Evolutionary conservation across 2,113 vertebrate species (phyloP).

Genomic region (Gymnarchus niloticus): DNA sequence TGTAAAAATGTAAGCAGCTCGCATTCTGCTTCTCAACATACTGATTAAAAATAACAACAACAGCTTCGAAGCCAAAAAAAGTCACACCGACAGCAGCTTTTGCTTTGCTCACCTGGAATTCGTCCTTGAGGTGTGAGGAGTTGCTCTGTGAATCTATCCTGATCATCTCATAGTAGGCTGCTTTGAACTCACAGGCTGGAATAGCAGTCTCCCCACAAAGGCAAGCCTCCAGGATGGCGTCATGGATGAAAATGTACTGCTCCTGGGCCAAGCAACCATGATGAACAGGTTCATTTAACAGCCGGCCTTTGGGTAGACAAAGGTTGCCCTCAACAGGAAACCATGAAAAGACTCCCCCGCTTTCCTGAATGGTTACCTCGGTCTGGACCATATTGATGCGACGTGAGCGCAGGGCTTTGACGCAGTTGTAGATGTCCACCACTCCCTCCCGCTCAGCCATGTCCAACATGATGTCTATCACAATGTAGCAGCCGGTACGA

Average conservation of each 20-base stretch:
- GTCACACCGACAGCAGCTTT: neutral
- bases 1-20: neutral
- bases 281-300: neutral
- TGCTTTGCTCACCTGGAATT: constrained; percentile 81
- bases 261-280: constrained; percentile 70
- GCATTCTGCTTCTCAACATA: neutral
- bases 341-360: neutral
- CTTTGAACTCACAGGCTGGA: constrained; percentile 94
- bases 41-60: neutral
- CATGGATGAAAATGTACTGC: constrained; percentile 99
- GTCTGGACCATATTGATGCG: constrained; percentile 99
- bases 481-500: constrained; percentile 93
- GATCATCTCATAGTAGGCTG: constrained; percentile 97
- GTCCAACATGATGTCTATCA: constrained; percentile 98
- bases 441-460: constrained; percentile 98
- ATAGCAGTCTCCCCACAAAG: constrained; percentile 97
- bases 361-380: constrained; percentile 69
- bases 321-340: constrained; percentile 7
- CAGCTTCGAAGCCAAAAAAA: neutral
- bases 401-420: constrained; percentile 90
- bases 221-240: constrained; percentile 96
- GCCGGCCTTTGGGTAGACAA: neutral
- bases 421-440: constrained; percentile 98
- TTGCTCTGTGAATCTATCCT: constrained; percentile 98
- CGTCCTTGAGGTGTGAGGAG: constrained; percentile 97